Conservation (phyloP, 2,888 invertebrate species). For the Thereva unica region DNA sequence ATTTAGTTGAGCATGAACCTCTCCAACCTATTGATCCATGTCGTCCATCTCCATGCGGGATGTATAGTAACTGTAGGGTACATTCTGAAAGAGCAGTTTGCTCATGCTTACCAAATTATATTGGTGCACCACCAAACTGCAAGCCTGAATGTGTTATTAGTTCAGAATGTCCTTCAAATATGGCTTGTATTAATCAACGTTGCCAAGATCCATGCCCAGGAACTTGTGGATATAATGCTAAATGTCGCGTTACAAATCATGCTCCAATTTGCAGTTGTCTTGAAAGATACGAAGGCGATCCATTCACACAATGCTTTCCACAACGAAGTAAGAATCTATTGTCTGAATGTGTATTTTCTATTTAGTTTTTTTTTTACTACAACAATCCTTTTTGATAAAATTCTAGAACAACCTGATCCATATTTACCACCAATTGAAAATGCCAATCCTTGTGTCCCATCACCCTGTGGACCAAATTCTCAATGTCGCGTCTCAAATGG, state of each 20-base stretch:
- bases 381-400: slow-evolving; percentile 48
- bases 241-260: slow-evolving; percentile 75
- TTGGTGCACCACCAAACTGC: slow-evolving; percentile 75
- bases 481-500: slow-evolving; percentile 59
- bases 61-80: slow-evolving; percentile 61
- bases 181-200: slow-evolving; percentile 75
- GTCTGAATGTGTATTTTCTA: slow-evolving; percentile 9
- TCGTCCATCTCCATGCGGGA: slow-evolving; percentile 60
- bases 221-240: slow-evolving; percentile 73
- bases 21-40: slow-evolving; percentile 54
- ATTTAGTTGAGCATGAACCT: slow-evolving; percentile 31
- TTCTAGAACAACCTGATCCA: slow-evolving; percentile 6
- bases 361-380: slow-evolving; percentile 49
- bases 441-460: slow-evolving; percentile 65
- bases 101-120: slow-evolving; percentile 70
- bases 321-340: slow-evolving; percentile 55
- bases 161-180: slow-evolving; percentile 72
- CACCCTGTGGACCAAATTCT: slow-evolving; percentile 69
- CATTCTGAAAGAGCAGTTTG: slow-evolving; percentile 71
- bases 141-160: slow-evolving; percentile 78
- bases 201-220: slow-evolving; percentile 76
- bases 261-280: slow-evolving; percentile 76
- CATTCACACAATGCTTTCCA: slow-evolving; percentile 70
- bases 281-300: slow-evolving; percentile 71
- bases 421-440: slow-evolving; percentile 50